Evolutionary conservation across 2,888 invertebrate species (phyloP).

Genomic region (Nemoura dubitans): DNA sequence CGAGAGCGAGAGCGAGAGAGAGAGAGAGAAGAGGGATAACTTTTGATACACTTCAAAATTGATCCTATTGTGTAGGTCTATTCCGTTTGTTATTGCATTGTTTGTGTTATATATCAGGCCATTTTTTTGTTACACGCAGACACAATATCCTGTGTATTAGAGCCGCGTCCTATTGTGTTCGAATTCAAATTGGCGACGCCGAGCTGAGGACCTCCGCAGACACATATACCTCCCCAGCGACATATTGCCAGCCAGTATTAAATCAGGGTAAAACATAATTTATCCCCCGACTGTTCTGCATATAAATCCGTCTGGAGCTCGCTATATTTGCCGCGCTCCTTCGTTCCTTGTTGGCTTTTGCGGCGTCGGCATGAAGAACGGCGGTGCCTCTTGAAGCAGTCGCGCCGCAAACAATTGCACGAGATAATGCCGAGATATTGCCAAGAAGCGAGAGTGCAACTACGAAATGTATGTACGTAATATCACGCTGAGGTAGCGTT

Average conservation of each 20-base stretch:
- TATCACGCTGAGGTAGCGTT: not conserved
- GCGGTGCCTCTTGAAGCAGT: not conserved
- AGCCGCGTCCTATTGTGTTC: not conserved
- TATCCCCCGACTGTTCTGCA: not conserved
- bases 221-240: not conserved
- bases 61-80: not conserved
- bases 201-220: not conserved
- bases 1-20: not conserved
- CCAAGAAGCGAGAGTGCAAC: not conserved
- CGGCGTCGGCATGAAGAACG: not conserved
- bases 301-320: not conserved
- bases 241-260: not conserved
- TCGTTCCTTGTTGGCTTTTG: not conserved
- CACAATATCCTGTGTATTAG: not conserved
- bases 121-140: not conserved
- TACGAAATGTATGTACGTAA: not conserved
- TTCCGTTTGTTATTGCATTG: not conserved
- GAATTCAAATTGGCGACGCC: not conserved
- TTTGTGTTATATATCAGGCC: not conserved
- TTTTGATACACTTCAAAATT: conserved; percentile 12
- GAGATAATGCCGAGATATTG: not conserved
- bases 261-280: not conserved
- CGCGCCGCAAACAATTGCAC: not conserved
- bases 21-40: not conserved
- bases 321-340: not conserved